phyloP scores from a whole-genome alignment of 1,140 invertebrate genomes.

The Danaus melanippus region DNA sequence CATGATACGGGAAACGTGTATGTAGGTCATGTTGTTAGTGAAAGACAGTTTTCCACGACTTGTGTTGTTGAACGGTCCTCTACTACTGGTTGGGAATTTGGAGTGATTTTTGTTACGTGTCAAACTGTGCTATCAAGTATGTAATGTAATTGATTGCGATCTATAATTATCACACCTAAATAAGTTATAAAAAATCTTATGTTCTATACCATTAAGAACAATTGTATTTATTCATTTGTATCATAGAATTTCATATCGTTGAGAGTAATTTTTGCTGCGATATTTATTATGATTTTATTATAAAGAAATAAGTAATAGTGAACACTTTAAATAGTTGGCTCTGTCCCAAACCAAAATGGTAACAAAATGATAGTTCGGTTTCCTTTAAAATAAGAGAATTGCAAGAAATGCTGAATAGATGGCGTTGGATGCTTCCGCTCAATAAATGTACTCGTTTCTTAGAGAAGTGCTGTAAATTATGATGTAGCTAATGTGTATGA shows the following conservation, averaged over 20 bases:
- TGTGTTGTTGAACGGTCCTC: conserved; percentile 8
- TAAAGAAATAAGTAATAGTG: conserved; percentile 33
- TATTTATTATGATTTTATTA: conserved; percentile 26
- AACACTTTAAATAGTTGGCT: conserved; percentile 61
- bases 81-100: conserved; percentile 4
- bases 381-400: conserved; percentile 67
- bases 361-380: conserved; percentile 61
- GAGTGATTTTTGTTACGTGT: conserved; percentile 9
- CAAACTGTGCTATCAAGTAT: neutral
- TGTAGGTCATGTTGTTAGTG: conserved; percentile 21
- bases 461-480: conserved; percentile 4
- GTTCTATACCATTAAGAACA: too few relatives aligned
- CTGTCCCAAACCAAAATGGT: conserved; percentile 53
- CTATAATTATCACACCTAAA: conserved; percentile 8
- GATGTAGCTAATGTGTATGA: too few relatives aligned
- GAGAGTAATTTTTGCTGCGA: conserved; percentile 15
- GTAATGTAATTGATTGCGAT: neutral
- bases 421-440: conserved; percentile 57
- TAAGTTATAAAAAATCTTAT: conserved; percentile 8
- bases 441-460: conserved; percentile 15
- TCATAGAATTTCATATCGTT: neutral
- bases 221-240: too few relatives aligned
- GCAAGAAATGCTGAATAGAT: conserved; percentile 57
- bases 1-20: conserved; percentile 38
- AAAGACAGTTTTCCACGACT: conserved; percentile 12